Conservation (phyloP, 30 jellyfish, hydroid and myxozoan genomes). For the Chrysaora quinquecirrha region DNA sequence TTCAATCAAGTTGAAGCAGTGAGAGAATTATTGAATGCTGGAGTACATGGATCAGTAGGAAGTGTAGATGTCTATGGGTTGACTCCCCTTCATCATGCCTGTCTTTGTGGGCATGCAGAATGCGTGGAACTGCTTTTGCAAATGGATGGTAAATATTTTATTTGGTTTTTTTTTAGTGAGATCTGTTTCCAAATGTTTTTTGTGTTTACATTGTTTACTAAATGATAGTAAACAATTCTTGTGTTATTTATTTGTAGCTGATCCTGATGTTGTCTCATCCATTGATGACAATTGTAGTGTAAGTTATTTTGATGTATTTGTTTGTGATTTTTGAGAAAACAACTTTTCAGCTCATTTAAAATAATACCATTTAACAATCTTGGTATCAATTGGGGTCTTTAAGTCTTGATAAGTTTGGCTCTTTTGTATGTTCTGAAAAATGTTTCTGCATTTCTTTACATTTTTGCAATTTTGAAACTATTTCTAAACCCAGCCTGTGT, state of each 20-base stretch:
- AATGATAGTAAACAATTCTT: no score
- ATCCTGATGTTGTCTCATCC: conserved; percentile 84
- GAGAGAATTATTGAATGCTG: conserved; percentile 65
- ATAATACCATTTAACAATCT: neutral
- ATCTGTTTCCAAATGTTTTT: no score
- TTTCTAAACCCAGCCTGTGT: no score
- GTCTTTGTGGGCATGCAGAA: conserved; percentile 71
- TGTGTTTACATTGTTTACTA: no score
- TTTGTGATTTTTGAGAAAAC: neutral
- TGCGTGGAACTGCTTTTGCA: conserved; percentile 78
- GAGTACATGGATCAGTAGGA: conserved; percentile 77
- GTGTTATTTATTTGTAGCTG: conserved; percentile 54
- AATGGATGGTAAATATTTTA: conserved; percentile 71
- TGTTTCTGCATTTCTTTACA: no score
- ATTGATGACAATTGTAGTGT: conserved; percentile 89
- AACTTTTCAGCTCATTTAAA: neutral
- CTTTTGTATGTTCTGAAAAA: no score
- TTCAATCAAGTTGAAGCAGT: conserved; percentile 60
- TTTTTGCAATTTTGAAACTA: no score
- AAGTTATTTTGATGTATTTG: conserved; percentile 11
- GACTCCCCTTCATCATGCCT: conserved; percentile 93
- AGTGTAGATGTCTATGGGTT: conserved; percentile 67
- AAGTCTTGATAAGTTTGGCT: no score
- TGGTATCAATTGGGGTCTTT: neutral
- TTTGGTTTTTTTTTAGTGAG: no score